Evolutionary conservation across 2,797 vertebrate genomes (phyloP).

Genomic region (Ficedula albicollis): DNA sequence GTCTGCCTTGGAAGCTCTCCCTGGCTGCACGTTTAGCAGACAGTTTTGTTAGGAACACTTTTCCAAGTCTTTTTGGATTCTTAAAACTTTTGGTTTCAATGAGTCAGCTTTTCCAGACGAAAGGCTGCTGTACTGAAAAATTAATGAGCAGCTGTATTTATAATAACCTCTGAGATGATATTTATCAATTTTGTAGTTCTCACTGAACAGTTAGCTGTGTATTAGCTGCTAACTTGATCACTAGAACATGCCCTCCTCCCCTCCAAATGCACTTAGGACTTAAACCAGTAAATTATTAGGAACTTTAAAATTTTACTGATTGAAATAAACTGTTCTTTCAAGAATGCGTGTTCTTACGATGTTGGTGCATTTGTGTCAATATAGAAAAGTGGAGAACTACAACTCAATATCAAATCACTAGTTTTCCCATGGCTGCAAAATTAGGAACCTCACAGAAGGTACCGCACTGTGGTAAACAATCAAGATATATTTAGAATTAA

Average conservation of each 20-base stretch:
- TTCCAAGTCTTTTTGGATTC: neutral
- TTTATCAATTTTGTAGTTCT: neutral
- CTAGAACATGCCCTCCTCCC: neutral
- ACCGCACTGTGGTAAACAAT: neutral
- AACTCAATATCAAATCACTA: neutral
- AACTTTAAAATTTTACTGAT: neutral
- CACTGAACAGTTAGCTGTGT: neutral
- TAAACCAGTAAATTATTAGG: neutral
- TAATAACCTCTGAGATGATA: neutral
- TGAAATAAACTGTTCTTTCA: neutral
- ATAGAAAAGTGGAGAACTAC: neutral
- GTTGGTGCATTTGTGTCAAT: neutral
- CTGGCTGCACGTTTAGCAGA: neutral
- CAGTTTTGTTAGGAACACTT: neutral
- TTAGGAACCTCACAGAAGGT: neutral
- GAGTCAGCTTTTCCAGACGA: constrained; percentile 16
- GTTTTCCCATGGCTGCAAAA: neutral
- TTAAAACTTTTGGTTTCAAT: neutral
- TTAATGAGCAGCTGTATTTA: neutral
- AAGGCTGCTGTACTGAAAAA: neutral
- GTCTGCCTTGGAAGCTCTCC: neutral
- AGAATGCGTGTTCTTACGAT: rapidly evolving
- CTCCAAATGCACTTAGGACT: neutral
- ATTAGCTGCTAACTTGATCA: neutral
- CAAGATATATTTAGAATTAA: neutral